Conservation (phyloP, 2,888 invertebrate genomes). For the Athalia rosae region DNA sequence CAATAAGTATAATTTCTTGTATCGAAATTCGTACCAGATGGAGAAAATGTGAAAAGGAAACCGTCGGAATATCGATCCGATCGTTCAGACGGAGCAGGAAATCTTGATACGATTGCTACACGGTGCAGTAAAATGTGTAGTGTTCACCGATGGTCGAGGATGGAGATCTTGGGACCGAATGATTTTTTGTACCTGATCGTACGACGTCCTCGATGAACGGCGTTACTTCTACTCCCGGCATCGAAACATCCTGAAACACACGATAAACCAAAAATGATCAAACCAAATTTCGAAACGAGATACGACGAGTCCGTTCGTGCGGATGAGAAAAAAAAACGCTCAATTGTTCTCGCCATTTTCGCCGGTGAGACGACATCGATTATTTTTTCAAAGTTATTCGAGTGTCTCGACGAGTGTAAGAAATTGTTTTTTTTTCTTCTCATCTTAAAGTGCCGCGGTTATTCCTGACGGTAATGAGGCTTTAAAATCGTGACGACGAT, state of each 20-base stretch:
- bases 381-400: too few relatives aligned
- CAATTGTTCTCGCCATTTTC: too few relatives aligned
- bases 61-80: not conserved
- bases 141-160: conserved; percentile 62
- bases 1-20: not conserved
- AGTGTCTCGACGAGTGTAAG: not conserved
- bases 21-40: too few relatives aligned
- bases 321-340: too few relatives aligned
- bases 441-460: conserved; percentile 6
- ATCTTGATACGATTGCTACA: conserved; percentile 57
- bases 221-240: conserved; percentile 44
- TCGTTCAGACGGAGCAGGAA: not conserved
- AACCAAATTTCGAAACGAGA: not conserved
- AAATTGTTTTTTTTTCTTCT: not conserved
- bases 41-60: too few relatives aligned
- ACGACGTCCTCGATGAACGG: conserved; percentile 49
- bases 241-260: conserved; percentile 58
- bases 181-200: conserved; percentile 67
- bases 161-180: conserved; percentile 65
- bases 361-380: too few relatives aligned
- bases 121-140: conserved; percentile 70
- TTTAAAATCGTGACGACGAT: too few relatives aligned
- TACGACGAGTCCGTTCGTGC: too few relatives aligned
- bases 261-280: not conserved
- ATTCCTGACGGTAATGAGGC: not conserved